Evolutionary conservation across 2,888 invertebrate species (phyloP), one percentile per base, ranked within the genome.

Genomic region (Tridacna crocea): DNA sequence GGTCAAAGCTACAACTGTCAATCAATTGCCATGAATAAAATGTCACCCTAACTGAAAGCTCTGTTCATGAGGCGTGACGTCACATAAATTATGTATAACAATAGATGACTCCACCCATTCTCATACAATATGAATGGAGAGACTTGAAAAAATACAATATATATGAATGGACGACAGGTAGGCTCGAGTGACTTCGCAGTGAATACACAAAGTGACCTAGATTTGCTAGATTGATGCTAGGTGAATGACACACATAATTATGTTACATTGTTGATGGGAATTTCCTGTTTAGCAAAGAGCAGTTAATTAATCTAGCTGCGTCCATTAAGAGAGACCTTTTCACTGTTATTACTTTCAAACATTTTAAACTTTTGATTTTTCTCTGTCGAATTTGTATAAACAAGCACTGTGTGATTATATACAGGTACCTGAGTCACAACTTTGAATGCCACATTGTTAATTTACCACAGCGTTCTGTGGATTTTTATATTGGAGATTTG

Each of bases 11-110:
- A 66, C 70, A 75, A 47, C 80, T 86, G 85, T 88, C 88, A 88
- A 88, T 88, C 88, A 88, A 84, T 73, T 80, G 76, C 77, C 83
- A 86, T 87, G 87, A 87, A 87, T 87, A 79, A 84, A 87, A 77
- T 80, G 68, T 76, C 77, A 70, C 63, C 55, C 63, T 75, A 48
- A 65, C 72, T 72, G 75, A 75, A 73, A 65, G 60, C 73, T 75
- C 75, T 72, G 79, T 79, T 74, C 79, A 77, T 74, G 74, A 79
- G 80, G 77, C 81, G 87, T 89, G 88, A 89, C 88, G 88, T 88
- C 88, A 88, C 75, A 83, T 83, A 79, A 81, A 86, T 85, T 85
- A 85, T 85, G 77, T 74, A 68, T 75, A 85, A 78, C 70, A 61
- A 77, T 72, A 76, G 47, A 27, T 48, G 75, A 72, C 83, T 72